Evolutionary conservation across 2,113 vertebrate species (phyloP), one percentile per base, ranked within the genome.

Genomic region (Silurus meridionalis): DNA sequence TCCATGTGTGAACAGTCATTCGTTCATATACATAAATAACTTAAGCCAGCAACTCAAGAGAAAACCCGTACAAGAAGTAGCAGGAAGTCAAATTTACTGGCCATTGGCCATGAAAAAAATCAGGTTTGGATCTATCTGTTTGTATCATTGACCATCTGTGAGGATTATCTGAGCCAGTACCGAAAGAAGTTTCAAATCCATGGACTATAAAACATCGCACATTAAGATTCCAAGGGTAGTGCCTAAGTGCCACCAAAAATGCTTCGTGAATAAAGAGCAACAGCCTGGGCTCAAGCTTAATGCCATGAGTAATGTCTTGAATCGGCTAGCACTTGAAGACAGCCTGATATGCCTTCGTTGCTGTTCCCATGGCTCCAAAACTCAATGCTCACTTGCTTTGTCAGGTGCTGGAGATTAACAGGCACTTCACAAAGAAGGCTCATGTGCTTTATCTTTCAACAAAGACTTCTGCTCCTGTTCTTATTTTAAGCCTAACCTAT

Each of bases 301-400:
- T 46, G 58, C 8, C 58, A 1, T 63, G 21, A n/a, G 14, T 63
- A 61, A 84, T 28, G 71, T 14, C 72, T 64, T 75, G 6, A 28
- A 63, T 75, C 37, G 80, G 52, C 19, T 64, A 55, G 89, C 87
- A 91, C 92, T 92, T 75, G 83, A 89, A 87, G 88, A 50, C 23
- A 91, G 91, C 72, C 82, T 93, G 92, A 94, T 93, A 92, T 94
- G 93, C 75, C 86, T 71, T 63, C 86, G 81, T 66, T 48, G 37
- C 37, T 2, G 74, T 91, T 88, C 91, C 91, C 63, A 85, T 89
- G 86, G 89, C 86, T 91, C 83, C 83, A 87, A 89, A 92, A 90
- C 58, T 37, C 60, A 90, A 91, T 88, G 64, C 53, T 90, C 23
- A 5, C 83, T 92, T 86, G 88, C 90, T 90, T 89, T 90, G 90